Evolutionary conservation across 1,140 invertebrate genomes (phyloP).

Genomic region (Lucilia sericata): DNA sequence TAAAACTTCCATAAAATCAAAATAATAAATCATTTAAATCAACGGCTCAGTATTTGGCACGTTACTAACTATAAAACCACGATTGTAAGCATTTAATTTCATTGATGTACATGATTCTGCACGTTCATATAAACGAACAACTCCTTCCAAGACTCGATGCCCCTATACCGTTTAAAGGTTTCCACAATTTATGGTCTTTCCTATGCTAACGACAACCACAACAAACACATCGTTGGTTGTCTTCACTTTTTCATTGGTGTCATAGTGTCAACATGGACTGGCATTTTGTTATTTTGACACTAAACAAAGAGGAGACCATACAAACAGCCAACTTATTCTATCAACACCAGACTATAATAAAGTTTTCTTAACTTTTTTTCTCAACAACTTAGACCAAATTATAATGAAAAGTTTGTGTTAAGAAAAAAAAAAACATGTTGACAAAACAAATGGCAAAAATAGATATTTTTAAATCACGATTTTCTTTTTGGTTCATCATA

Average conservation of each 20-base stretch:
- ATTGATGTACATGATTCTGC: neutral
- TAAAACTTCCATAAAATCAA: neutral
- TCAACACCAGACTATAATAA: neutral
- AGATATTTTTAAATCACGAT: neutral
- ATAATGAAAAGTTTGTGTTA: neutral
- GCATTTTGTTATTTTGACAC: constrained; percentile 21
- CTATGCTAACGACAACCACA: neutral
- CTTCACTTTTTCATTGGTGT: constrained; percentile 14
- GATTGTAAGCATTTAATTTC: neutral
- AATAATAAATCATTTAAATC: constrained; percentile 11
- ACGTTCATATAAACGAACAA: neutral
- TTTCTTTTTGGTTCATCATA: neutral
- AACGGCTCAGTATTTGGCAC: neutral
- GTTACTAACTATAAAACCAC: neutral
- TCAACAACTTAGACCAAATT: neutral
- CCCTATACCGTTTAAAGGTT: neutral
- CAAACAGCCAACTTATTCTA: neutral
- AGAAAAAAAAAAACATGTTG: neutral
- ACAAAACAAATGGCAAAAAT: no score
- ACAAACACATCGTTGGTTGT: neutral
- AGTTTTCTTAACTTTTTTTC: neutral
- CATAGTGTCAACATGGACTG: constrained; percentile 25
- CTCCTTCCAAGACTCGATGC: neutral
- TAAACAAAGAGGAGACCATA: constrained; percentile 13
- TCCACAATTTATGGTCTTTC: neutral